Percentiles rank a stretch among this genome's conserved stretches.
phyloP scores from a whole-genome alignment of 2,888 invertebrate species.

The Heteropelma amictum region DNA sequence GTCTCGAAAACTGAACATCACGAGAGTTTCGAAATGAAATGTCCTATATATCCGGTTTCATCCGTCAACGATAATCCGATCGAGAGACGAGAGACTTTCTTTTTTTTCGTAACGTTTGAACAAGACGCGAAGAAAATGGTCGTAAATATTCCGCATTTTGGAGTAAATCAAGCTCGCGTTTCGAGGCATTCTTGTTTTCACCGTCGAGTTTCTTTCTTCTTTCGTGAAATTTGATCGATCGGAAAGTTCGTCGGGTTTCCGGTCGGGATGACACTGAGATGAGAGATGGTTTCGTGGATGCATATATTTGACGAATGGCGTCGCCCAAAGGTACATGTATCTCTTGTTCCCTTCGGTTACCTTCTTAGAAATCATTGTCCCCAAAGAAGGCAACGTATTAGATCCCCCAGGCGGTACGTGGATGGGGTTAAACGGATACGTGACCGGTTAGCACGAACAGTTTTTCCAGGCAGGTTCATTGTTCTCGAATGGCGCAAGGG shows the following conservation, averaged over 20 bases:
- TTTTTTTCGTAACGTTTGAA: too few species aligned
- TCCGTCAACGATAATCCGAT: too few species aligned
- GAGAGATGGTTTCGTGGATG: slow-evolving; percentile 17
- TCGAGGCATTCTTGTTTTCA: slow-evolving; percentile 1
- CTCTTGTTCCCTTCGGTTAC: slow-evolving; percentile 33
- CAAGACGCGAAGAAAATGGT: too few species aligned
- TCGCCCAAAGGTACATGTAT: background rate
- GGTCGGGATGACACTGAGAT: slow-evolving; percentile 4
- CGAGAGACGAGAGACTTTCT: too few species aligned
- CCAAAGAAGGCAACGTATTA: slow-evolving; percentile 72
- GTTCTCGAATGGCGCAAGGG: slow-evolving; percentile 55
- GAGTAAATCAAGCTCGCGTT: too few species aligned
- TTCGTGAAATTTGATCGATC: background rate
- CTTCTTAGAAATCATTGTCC: slow-evolving; percentile 65
- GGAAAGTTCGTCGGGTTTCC: background rate
- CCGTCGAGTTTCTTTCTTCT: too few species aligned
- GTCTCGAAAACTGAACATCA: too few species aligned
- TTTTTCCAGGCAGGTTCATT: slow-evolving; percentile 62
- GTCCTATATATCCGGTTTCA: too few species aligned
- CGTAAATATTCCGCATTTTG: too few species aligned
- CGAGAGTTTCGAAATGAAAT: too few species aligned
- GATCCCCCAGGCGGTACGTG: slow-evolving; percentile 64
- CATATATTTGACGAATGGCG: slow-evolving; percentile 22
- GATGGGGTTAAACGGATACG: slow-evolving; percentile 71
- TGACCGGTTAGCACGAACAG: slow-evolving; percentile 67